Evolutionary conservation across 2,113 vertebrate species (phyloP).

Genomic region (Oreotrochilus melanogaster): DNA sequence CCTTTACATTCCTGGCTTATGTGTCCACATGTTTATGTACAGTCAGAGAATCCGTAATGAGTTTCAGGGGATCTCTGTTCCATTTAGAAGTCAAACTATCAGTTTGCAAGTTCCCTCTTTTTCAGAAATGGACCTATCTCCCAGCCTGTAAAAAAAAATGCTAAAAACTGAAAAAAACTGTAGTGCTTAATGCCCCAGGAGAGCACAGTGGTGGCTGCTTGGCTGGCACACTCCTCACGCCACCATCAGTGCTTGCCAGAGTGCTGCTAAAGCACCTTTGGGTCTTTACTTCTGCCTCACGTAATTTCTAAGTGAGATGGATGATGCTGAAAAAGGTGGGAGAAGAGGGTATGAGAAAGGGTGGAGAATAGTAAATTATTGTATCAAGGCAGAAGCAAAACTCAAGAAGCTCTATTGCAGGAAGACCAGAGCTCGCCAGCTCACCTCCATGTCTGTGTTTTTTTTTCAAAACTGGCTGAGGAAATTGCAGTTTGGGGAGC

Average conservation of each 20-base stretch:
- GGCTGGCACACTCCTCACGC: background rate
- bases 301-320: background rate
- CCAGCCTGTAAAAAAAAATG: background rate
- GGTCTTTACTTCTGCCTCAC: background rate
- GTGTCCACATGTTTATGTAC: background rate
- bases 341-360: background rate
- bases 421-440: background rate
- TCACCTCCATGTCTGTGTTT: background rate
- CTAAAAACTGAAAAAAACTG: too few relatives aligned
- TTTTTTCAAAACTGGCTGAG: background rate
- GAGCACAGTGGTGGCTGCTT: background rate
- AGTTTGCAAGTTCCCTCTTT: background rate
- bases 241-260: background rate
- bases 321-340: background rate
- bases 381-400: background rate
- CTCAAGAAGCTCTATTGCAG: background rate
- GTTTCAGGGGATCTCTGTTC: background rate
- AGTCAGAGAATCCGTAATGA: background rate
- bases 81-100: background rate
- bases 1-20: background rate
- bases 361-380: background rate
- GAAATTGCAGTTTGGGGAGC: conserved; percentile 29
- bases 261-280: background rate
- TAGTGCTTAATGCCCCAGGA: background rate
- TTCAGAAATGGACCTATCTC: background rate